These are phyloP conservation scores for Kradibia gibbosae DNA, from an alignment of 1,140 invertebrate species.

Conservation along the genomic window DNA sequence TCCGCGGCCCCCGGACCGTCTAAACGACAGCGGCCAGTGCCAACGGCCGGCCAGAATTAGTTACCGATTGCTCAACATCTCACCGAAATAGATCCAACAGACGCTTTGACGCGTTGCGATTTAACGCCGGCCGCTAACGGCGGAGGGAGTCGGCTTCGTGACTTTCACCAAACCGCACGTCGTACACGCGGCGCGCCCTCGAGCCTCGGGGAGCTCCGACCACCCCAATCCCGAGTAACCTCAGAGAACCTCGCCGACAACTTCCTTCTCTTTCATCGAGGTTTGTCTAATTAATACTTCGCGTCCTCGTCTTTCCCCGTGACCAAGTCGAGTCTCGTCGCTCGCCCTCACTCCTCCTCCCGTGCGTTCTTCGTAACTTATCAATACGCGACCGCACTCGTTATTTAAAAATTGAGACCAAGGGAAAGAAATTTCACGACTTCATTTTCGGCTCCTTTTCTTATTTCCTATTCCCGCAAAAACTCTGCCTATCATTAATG, in stretches of 20 bases:
- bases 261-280: conserved; percentile 11
- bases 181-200: not conserved
- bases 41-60: conserved; percentile 54
- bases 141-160: conserved; percentile 9
- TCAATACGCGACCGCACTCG: not conserved
- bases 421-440: too few relatives aligned
- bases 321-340: not conserved
- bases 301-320: not conserved
- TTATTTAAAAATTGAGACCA: too few relatives aligned
- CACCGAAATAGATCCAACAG: conserved; percentile 51
- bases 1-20: not conserved
- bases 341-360: not conserved
- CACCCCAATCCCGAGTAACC: not conserved
- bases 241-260: not conserved
- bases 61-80: conserved; percentile 48
- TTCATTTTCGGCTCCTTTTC: too few relatives aligned
- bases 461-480: not conserved
- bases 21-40: conserved; percentile 19
- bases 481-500: too few relatives aligned
- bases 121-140: conserved; percentile 27
- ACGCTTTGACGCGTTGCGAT: not conserved
- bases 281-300: conserved; percentile 1
- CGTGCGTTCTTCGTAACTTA: not conserved
- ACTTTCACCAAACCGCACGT: not conserved
- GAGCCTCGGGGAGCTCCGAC: not conserved